Conservation (phyloP, 2,797 vertebrate genomes). For the Mergus octosetaceus region DNA sequence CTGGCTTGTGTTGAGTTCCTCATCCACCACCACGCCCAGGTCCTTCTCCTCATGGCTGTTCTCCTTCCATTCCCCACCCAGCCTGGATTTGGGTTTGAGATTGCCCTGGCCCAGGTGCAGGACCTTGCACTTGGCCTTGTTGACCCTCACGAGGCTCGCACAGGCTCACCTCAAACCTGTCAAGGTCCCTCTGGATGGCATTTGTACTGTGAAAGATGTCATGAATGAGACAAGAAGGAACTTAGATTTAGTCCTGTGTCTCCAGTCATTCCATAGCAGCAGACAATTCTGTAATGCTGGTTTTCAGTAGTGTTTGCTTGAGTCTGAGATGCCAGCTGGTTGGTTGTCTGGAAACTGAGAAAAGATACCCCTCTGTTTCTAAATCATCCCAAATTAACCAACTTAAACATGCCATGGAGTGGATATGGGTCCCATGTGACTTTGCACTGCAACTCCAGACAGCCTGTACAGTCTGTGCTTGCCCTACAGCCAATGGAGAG, state of each 20-base stretch:
- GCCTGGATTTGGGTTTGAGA: too few relatives aligned
- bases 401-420: neutral
- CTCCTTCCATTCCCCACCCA: too few relatives aligned
- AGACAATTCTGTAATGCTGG: neutral
- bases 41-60: too few relatives aligned
- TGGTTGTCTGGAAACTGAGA: neutral
- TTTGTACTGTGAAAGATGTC: neutral
- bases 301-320: neutral
- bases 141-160: too few relatives aligned
- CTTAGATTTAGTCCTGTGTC: neutral
- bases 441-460: neutral
- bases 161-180: too few relatives aligned
- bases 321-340: neutral
- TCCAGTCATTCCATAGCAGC: neutral
- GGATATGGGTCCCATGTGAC: neutral
- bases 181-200: too few relatives aligned
- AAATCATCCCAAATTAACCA: neutral
- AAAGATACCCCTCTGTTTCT: neutral
- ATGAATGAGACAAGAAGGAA: neutral
- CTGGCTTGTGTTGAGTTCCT: rapidly evolving
- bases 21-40: too few relatives aligned
- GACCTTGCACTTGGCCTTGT: too few relatives aligned
- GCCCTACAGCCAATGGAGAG: neutral
- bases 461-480: neutral
- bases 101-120: too few relatives aligned